Base-by-base conservation (phyloP, 2,888 invertebrate genomes). In the Campoplex capitator region DNA sequence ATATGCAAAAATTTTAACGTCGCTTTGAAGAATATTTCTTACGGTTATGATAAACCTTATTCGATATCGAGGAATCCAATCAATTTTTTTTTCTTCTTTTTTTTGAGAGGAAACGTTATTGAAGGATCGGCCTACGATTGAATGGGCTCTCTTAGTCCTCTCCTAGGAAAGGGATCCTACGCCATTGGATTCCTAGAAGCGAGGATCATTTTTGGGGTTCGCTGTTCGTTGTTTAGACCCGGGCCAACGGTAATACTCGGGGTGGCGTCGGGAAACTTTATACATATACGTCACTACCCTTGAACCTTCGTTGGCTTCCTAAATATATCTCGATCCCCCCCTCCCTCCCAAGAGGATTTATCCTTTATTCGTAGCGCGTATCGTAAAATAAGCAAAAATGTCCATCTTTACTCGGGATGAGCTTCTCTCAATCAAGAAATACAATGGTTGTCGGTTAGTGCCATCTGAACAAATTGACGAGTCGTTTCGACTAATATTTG, bases 111-210 rank as follows among this genome's bases (percentile, higher is more conserved):
- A 16, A 48, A 48, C 16, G 16, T 16, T 48, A 51, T 51, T 18
- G 51, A 51, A n/a, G 51, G 51, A 51, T n/a, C 48, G 48, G 0
- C 3, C 48, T 16, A 51, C 7, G 6, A 51, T 51, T 51, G n/a
- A 51, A 51, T 16, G 18, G 35, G 32, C 62, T 45, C 74, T 70
- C 51, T 11, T 42, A 18, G 35, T 4, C 16, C 75, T 79, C 74
- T 86, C 82, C 77, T 88, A 89, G 85, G 84, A 84, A 85, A 84
- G 18, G 38, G 85, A 67, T 91, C 82, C 92, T 92, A 92, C 92
- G 93, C 93, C 92, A 82, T 89, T 92, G 93, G 86, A 88, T 92
- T 93, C 92, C 91, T 91, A 92, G 92, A 93, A 92, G 85, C 86
- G 89, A 88, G 90, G 89, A 88, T 81, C 85, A 90, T 90, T 90